These are phyloP conservation scores for Netelia fuscicornis DNA, from an alignment of 2,888 invertebrate genomes.

Conservation along the genomic window DNA sequence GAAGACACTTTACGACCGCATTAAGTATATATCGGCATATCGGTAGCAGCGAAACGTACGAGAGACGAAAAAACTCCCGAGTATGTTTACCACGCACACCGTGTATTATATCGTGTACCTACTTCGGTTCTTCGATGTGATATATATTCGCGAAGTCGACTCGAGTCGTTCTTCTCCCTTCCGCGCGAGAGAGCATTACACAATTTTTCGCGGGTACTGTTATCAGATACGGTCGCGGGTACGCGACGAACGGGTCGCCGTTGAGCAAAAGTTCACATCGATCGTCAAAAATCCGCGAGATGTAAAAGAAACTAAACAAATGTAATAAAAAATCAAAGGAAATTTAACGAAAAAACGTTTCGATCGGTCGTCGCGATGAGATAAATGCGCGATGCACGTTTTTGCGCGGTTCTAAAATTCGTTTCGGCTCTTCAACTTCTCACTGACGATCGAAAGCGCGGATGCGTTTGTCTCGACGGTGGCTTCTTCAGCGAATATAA, in stretches of 20 bases:
- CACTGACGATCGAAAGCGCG: too few species aligned
- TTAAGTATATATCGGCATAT: constrained; percentile 54
- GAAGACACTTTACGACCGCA: constrained; percentile 64
- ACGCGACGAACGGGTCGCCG: background rate
- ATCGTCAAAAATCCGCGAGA: constrained; percentile 45
- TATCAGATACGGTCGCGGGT: constrained; percentile 36
- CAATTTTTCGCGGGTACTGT: constrained; percentile 35
- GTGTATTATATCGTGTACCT: background rate
- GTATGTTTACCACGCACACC: background rate
- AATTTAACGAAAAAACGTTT: constrained; percentile 43
- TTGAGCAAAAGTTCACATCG: constrained; percentile 42
- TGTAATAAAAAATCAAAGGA: constrained; percentile 14
- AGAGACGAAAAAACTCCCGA: background rate
- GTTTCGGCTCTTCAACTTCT: constrained; percentile 26
- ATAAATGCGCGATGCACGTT: constrained; percentile 23
- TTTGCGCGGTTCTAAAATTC: constrained; percentile 55
- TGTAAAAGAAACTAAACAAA: background rate
- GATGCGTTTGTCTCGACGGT: too few species aligned
- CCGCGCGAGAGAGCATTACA: constrained; percentile 8
- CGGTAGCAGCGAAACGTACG: constrained; percentile 45
- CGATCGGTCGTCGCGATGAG: constrained; percentile 50
- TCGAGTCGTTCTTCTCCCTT: background rate
- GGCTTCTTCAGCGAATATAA: too few species aligned
- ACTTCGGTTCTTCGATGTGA: constrained; percentile 7
- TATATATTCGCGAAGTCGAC: constrained; percentile 25